Evolutionary conservation across 2,113 vertebrate species (phyloP).

Genomic region (Mormyrus lacerda): DNA sequence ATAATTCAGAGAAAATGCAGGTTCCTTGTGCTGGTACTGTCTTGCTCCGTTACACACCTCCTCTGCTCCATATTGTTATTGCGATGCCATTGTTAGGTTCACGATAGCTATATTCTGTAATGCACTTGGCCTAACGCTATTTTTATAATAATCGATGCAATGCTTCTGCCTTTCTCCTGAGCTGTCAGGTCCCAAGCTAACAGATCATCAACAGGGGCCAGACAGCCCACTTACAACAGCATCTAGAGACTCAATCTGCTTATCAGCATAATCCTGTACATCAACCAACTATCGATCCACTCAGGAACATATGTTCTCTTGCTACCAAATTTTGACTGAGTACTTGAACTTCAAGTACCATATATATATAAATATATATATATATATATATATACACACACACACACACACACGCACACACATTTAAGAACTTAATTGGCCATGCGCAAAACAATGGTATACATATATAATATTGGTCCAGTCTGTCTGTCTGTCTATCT

Average conservation of each 20-base stretch:
- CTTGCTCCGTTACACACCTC: not conserved
- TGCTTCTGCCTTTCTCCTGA: not conserved
- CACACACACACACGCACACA: no score
- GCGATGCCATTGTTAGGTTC: not conserved
- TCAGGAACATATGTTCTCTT: not conserved
- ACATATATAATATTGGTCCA: not conserved
- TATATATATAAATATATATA: no score
- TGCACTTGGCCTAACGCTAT: not conserved
- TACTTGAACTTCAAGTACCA: not conserved
- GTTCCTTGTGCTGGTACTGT: not conserved
- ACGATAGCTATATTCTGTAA: not conserved
- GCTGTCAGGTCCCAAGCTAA: not conserved
- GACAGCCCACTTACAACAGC: not conserved
- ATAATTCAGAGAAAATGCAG: not conserved
- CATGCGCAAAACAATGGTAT: not conserved
- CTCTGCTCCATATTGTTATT: not conserved
- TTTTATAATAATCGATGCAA: not conserved
- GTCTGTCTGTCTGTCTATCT: not conserved
- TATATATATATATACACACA: no score
- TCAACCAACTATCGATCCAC: not conserved
- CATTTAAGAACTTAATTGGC: not conserved
- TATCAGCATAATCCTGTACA: not conserved
- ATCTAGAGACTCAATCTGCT: not conserved
- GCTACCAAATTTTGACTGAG: not conserved
- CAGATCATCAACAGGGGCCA: not conserved